These are phyloP conservation scores for Andrena cerasifolii DNA, from an alignment of 1,140 invertebrate genomes.

Conservation along the genomic window DNA sequence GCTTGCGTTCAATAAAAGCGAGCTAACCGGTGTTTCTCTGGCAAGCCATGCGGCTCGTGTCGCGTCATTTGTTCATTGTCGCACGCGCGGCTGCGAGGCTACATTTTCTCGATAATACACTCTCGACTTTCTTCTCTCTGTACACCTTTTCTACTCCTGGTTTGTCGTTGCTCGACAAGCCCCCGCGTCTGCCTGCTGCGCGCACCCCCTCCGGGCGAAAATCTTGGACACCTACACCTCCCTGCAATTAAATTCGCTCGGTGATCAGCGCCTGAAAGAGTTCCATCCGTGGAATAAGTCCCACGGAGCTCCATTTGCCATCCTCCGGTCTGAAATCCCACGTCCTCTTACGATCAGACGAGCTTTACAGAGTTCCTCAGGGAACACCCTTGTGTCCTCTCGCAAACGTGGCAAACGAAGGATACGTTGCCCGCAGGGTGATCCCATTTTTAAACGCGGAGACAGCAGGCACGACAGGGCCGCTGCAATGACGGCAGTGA, in stretches of 20 bases:
- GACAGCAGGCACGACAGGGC: neutral
- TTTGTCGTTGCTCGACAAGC: slow-evolving; percentile 1
- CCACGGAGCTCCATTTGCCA: no score
- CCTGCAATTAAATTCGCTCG: no score
- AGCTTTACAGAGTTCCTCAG: no score
- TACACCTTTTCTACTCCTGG: neutral
- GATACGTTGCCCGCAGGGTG: neutral
- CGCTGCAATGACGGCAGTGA: slow-evolving; percentile 10
- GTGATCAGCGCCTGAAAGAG: no score
- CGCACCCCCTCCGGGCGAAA: no score
- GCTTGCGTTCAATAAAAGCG: slow-evolving; percentile 52
- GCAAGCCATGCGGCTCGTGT: slow-evolving; percentile 83
- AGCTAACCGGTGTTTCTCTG: slow-evolving; percentile 79
- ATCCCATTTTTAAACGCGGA: neutral
- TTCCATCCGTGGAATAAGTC: no score
- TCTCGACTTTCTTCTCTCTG: slow-evolving; percentile 5
- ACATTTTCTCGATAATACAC: slow-evolving; percentile 14
- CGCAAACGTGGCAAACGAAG: no score
- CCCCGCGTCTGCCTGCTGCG: no score
- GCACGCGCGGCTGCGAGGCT: slow-evolving; percentile 82
- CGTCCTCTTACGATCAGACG: no score
- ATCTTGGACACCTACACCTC: no score
- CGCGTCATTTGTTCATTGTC: slow-evolving; percentile 83
- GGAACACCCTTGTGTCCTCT: no score
- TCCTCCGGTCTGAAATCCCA: no score